Evolutionary conservation across 2,797 vertebrate species (phyloP), one percentile per base, ranked within the genome.

Genomic region (Gallirallus australis): DNA sequence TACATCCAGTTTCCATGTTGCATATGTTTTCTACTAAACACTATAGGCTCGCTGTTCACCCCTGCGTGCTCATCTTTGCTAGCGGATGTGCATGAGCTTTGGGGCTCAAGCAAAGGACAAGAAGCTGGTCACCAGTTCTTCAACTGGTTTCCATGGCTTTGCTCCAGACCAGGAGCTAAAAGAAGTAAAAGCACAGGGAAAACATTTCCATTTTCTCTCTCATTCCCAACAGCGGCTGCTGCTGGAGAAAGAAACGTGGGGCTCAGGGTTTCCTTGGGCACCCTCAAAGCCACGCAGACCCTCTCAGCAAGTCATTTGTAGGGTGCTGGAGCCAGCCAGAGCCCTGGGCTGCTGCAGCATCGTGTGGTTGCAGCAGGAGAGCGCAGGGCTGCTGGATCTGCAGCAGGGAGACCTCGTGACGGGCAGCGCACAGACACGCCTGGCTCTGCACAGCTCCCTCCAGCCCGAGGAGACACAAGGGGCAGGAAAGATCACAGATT

Each of bases 1-100:
- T 71, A 82, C 82, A 84, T 94, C 80, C 57, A 12, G 50, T 94
- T 73, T 95, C 82, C 92, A 75, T 66, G 69, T 94, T 77, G 81
- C 30, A 1, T 61, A 23, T 37, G n/a, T 88, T 83, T 85, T 16
- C 68, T 48, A 30, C 65, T 16, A 7, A 69, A 73, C 82, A 31
- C 66, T 23, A 5, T 37, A 15, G 42, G 66, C 60, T 86, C 27
- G 50, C 63, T 6, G 4, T 59, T 83, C 87, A 20, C 65, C 52
- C 57, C 82, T 86, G 82, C 5, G 16, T 5, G 16, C 57, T 86
- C 14, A 52, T 65, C 82, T 33, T 45, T 25, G 1, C 28, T 42
- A 59, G n/a, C 28, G 31, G 91, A 91, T 90, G 78, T 81, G 63
- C 69, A 56, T 39, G 70, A 92, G 72, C 54, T 72, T 72, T 40